Percentiles rank a stretch among this genome's conserved stretches.
phyloP scores from a whole-genome alignment of 2,113 vertebrate genomes.

The Peromyscus polionotus region DNA sequence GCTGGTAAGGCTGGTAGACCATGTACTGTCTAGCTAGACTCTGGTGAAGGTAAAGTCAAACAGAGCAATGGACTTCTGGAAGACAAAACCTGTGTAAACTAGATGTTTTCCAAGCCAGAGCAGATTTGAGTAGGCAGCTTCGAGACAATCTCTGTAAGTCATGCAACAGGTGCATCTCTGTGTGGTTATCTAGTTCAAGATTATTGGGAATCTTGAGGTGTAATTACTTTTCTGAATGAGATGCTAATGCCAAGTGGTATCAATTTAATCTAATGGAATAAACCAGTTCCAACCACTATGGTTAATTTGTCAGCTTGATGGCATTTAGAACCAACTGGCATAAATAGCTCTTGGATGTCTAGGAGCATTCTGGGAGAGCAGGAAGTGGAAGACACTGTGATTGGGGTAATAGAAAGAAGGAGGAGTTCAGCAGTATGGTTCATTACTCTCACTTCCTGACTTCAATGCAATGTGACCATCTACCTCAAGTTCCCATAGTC shows the following conservation, averaged over 20 bases:
- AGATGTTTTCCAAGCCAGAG: conserved; percentile 74
- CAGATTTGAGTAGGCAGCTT: conserved; percentile 49
- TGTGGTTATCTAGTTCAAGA: conserved; percentile 82
- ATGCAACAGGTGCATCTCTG: conserved; percentile 84
- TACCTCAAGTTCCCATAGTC: neutral
- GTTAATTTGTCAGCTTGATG: neutral
- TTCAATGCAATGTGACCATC: neutral
- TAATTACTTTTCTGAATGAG: conserved; percentile 84
- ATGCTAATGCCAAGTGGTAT: conserved; percentile 85
- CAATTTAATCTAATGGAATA: conserved; percentile 87
- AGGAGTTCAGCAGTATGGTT: neutral
- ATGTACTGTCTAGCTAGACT: conserved; percentile 86
- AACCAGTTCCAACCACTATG: conserved; percentile 46
- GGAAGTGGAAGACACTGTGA: neutral
- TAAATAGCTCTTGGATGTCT: neutral
- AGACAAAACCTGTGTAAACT: conserved; percentile 85
- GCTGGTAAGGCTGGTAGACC: conserved; percentile 64
- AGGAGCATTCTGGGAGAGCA: neutral
- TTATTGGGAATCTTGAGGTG: conserved; percentile 77
- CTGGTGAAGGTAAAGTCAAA: conserved; percentile 85
- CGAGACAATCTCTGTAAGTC: conserved; percentile 63
- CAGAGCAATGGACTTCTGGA: conserved; percentile 81
- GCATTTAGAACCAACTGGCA: neutral
- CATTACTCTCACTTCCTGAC: neutral
- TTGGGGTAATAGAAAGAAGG: neutral